A percentile compares a stretch with the other conserved stretches of the same genome.
Conservation (phyloP, 2,797 vertebrate species). For the Rhincodon typus region DNA sequence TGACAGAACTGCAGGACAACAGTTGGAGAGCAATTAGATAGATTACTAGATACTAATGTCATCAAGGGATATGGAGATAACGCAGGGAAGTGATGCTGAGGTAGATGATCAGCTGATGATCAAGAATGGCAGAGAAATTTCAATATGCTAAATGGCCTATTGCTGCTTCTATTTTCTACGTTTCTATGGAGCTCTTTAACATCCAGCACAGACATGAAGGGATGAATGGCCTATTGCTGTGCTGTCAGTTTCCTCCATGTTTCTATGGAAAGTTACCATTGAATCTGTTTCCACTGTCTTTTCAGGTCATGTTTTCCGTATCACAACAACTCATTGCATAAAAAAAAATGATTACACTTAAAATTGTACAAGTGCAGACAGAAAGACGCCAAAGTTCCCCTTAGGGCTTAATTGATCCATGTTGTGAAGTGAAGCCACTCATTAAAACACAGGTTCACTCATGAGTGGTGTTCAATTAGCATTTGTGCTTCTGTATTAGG, state of each 20-base stretch:
- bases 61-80: no score
- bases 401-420: not conserved
- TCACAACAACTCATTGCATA: not conserved
- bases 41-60: no score
- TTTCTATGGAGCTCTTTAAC: no score
- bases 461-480: not conserved
- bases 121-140: no score
- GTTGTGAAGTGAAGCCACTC: not conserved
- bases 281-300: not conserved
- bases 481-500: not conserved
- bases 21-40: not conserved
- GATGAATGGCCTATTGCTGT: not conserved
- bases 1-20: not conserved
- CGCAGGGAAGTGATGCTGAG: no score
- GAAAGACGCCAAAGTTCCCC: not conserved
- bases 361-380: not conserved
- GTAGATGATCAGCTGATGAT: no score
- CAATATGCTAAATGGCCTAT: no score
- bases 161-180: no score
- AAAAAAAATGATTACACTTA: not conserved
- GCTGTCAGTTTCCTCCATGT: not conserved
- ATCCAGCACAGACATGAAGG: not conserved
- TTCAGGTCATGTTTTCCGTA: not conserved
- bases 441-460: not conserved
- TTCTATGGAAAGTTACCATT: not conserved